phyloP scores from a whole-genome alignment of 2,888 invertebrate genomes.

The Lepetodrilus schrolli region DNA sequence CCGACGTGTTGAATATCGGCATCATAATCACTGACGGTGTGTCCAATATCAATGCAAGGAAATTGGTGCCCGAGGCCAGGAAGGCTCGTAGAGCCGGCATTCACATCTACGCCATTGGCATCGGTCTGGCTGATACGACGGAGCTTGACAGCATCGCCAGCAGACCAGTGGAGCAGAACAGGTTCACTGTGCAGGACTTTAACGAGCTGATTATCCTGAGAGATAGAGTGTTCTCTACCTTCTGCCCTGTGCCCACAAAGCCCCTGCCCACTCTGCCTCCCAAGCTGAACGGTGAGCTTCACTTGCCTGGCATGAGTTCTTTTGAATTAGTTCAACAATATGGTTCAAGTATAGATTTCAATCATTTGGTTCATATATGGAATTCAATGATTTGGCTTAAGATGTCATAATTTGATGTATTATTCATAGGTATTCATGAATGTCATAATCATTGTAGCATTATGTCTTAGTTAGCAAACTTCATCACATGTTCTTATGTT shows the following conservation, averaged over 20 bases:
- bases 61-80: conserved; percentile 65
- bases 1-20: conserved; percentile 57
- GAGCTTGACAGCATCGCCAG: conserved; percentile 54
- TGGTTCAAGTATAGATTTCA: too few relatives aligned
- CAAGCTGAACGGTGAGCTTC: not conserved
- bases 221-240: conserved; percentile 53
- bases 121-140: conserved; percentile 50
- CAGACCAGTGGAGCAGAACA: conserved; percentile 45
- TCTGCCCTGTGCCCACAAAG: conserved; percentile 47
- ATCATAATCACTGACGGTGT: conserved; percentile 72
- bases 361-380: too few relatives aligned
- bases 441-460: too few relatives aligned
- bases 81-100: conserved; percentile 46
- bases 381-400: too few relatives aligned
- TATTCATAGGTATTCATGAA: too few relatives aligned
- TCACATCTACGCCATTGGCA: conserved; percentile 57
- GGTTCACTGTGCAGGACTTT: conserved; percentile 50
- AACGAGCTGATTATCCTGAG: conserved; percentile 49
- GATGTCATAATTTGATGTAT: too few relatives aligned
- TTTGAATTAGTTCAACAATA: too few relatives aligned
- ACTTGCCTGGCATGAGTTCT: too few relatives aligned
- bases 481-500: too few relatives aligned
- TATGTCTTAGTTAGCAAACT: too few relatives aligned
- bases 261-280: not conserved
- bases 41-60: conserved; percentile 65